Conservation (phyloP, 2,113 vertebrate species). For the Romanogobio albipinnatus region DNA sequence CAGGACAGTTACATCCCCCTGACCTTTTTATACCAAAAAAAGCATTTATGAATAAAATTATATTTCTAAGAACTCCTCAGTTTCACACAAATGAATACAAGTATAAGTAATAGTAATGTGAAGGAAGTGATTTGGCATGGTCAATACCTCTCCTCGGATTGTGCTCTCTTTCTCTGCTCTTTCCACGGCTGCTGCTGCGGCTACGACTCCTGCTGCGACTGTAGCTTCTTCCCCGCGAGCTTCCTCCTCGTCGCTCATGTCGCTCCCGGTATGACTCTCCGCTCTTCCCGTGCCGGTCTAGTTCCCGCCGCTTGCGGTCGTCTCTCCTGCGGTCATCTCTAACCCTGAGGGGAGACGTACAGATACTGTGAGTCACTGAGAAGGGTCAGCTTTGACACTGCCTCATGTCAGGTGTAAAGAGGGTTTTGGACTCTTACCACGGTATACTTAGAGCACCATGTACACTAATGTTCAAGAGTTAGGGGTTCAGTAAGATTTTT, state of each 20-base stretch:
- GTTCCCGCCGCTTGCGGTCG: conserved; percentile 93
- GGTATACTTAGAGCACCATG: not conserved
- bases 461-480: no score
- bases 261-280: conserved; percentile 89
- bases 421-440: not conserved
- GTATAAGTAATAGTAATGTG: not conserved
- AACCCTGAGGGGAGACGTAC: conserved; percentile 68
- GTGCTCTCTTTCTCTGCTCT: conserved; percentile 78
- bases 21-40: no score
- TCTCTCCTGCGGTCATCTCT: conserved; percentile 92
- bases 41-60: no score
- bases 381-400: not conserved
- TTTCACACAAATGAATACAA: no score
- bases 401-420: not conserved
- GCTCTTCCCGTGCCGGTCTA: conserved; percentile 86
- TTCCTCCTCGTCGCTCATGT: conserved; percentile 88
- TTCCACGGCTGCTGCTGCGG: conserved; percentile 70
- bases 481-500: no score
- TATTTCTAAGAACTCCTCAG: no score
- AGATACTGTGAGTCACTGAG: not conserved
- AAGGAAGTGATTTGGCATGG: not conserved
- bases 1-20: no score
- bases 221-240: conserved; percentile 84
- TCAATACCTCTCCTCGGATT: conserved; percentile 69
- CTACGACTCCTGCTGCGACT: conserved; percentile 77